Conservation (phyloP, 1,140 invertebrate species). For the Vanessa tameamea region DNA sequence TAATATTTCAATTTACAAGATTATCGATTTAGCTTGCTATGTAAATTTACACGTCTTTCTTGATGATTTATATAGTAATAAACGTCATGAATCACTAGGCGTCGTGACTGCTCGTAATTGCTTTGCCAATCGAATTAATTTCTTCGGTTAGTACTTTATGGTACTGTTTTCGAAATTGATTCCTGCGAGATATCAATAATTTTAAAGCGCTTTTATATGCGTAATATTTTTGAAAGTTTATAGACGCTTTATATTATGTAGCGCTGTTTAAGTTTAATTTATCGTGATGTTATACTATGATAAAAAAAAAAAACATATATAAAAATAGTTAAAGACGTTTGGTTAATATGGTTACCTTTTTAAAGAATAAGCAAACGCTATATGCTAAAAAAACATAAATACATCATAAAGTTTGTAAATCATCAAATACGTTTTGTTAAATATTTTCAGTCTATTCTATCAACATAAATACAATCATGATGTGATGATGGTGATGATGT, state of each 20-base stretch:
- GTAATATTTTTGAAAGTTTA: conserved; percentile 52
- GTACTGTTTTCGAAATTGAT: conserved; percentile 73
- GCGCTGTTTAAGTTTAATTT: neutral
- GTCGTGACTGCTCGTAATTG: conserved; percentile 75
- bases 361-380: too few species aligned
- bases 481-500: too few species aligned
- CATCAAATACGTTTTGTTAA: too few species aligned
- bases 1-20: conserved; percentile 51
- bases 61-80: conserved; percentile 66
- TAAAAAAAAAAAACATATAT: neutral
- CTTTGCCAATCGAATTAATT: conserved; percentile 75
- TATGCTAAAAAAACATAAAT: too few species aligned
- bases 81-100: conserved; percentile 68
- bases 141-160: conserved; percentile 70
- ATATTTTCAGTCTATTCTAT: too few species aligned
- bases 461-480: too few species aligned
- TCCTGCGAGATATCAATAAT: conserved; percentile 61
- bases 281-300: neutral
- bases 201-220: conserved; percentile 49
- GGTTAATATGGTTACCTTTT: too few species aligned
- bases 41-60: conserved; percentile 63
- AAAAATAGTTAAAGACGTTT: too few species aligned
- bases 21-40: conserved; percentile 60
- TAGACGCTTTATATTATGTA: conserved; percentile 23
- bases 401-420: too few species aligned